Percentiles rank a stretch among this genome's conserved stretches.
phyloP scores from a whole-genome alignment of 2,113 vertebrate genomes.

The Heptranchias perlo region DNA sequence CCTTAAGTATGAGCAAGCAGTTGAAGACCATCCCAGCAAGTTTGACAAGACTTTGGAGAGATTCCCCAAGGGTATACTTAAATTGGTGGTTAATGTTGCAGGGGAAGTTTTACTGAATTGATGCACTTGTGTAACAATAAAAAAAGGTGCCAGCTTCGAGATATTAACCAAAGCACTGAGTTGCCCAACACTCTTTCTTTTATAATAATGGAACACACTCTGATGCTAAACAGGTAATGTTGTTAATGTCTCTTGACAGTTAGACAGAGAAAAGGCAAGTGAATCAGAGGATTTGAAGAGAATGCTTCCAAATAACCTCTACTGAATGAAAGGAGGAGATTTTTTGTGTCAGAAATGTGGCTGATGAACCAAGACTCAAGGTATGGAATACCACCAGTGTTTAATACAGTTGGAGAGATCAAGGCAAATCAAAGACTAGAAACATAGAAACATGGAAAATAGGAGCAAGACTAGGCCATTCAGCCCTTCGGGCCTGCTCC shows the following conservation, averaged over 20 bases:
- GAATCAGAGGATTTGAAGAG: not conserved
- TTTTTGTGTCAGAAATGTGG: not conserved
- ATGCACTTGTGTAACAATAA: not conserved
- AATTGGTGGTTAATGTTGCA: not conserved
- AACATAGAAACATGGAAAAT: too few relatives aligned
- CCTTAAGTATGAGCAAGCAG: not conserved
- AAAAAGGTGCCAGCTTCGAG: not conserved
- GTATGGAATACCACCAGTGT: not conserved
- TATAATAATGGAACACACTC: not conserved
- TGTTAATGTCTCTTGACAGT: not conserved
- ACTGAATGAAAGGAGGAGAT: not conserved
- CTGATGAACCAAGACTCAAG: not conserved
- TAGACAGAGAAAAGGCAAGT: not conserved
- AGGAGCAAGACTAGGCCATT: too few relatives aligned
- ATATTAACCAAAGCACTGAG: not conserved
- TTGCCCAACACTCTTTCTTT: not conserved
- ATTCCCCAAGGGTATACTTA: not conserved
- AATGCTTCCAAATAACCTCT: not conserved
- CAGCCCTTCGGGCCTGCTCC: too few relatives aligned
- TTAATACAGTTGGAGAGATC: not conserved
- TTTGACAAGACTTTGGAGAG: not conserved
- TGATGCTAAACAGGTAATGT: not conserved
- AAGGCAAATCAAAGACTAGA: not conserved
- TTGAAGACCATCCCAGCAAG: not conserved
- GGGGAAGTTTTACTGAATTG: not conserved